Percentiles rank a stretch among this genome's conserved stretches.
Conservation (phyloP, 1,140 invertebrate genomes). For the Euschistus heros region DNA sequence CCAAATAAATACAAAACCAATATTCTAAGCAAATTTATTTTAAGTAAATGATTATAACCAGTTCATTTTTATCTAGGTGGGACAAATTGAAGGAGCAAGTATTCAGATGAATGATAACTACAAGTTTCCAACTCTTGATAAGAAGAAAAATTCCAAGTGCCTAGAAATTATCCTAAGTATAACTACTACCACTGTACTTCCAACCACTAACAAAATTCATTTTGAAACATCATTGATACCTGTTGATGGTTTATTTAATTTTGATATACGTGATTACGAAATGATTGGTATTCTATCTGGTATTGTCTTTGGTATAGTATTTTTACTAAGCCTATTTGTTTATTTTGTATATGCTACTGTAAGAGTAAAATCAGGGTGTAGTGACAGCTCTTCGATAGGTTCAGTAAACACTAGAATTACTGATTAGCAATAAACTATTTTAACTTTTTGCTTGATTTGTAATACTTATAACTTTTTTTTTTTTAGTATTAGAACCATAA, state of each 20-base stretch:
- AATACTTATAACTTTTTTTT: too few species aligned
- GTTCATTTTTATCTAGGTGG: neutral
- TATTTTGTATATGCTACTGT: conserved; percentile 1
- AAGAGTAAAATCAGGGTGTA: conserved; percentile 4
- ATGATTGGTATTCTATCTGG: neutral
- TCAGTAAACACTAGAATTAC: too few species aligned
- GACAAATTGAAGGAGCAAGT: neutral
- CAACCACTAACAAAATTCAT: neutral
- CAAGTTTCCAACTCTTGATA: neutral
- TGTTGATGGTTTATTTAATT: neutral
- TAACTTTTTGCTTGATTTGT: too few species aligned
- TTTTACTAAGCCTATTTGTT: neutral
- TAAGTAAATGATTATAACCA: too few species aligned
- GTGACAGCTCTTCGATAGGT: neutral
- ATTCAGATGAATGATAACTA: neutral
- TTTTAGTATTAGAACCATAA: too few species aligned
- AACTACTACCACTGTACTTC: neutral
- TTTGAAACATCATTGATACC: neutral
- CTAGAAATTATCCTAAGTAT: neutral
- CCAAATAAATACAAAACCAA: too few species aligned
- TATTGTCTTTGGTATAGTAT: neutral
- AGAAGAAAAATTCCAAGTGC: neutral
- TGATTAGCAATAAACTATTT: too few species aligned
- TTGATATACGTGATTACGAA: conserved; percentile 2
- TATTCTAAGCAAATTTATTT: too few species aligned